These are phyloP conservation scores for Stegostoma tigrinum DNA, from an alignment of 2,113 vertebrate genomes.

Conservation along the genomic window DNA sequence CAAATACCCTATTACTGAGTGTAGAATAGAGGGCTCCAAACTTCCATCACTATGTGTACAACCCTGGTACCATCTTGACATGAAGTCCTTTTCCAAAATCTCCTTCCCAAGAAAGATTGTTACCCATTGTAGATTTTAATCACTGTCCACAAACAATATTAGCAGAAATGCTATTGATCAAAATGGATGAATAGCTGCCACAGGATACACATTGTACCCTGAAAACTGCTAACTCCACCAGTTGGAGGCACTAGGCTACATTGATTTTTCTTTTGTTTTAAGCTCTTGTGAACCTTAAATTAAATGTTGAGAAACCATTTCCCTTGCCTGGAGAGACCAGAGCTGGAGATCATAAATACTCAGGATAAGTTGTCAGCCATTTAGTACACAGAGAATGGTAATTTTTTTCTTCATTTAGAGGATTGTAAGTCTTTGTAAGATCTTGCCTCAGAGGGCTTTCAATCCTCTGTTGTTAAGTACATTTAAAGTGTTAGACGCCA, in stretches of 20 bases:
- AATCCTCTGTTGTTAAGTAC: background rate
- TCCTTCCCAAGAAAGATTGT: background rate
- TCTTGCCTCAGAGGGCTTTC: no score
- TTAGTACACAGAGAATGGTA: no score
- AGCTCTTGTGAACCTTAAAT: no score
- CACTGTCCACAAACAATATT: background rate
- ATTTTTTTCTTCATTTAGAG: no score
- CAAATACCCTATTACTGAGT: background rate
- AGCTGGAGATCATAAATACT: no score
- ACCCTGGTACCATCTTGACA: background rate
- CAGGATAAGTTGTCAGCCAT: no score
- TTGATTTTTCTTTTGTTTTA: background rate
- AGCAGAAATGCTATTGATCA: background rate
- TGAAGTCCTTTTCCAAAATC: background rate
- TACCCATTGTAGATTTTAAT: background rate
- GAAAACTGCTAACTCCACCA: background rate
- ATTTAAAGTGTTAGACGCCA: background rate
- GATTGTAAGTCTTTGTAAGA: no score
- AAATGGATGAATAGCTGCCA: background rate
- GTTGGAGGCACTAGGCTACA: background rate
- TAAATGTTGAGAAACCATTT: no score
- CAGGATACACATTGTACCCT: background rate
- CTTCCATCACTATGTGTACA: background rate
- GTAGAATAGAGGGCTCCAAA: background rate
- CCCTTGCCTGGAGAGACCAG: no score